A percentile compares a stretch with the other conserved stretches of the same genome.
phyloP scores from a whole-genome alignment of 2,888 invertebrate genomes.

The Bhutanitis thaidina region DNA sequence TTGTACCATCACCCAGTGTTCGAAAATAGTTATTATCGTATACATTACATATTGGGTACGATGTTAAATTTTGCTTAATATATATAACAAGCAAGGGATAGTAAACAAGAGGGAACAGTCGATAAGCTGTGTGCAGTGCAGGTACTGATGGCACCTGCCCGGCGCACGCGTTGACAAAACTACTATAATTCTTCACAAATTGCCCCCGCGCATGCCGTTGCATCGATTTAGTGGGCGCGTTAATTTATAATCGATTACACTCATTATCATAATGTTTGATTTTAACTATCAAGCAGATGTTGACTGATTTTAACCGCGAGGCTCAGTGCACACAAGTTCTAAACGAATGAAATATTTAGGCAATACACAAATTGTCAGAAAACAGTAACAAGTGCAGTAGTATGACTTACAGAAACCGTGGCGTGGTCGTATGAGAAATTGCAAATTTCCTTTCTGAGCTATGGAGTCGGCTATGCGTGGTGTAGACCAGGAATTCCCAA shows the following conservation, averaged over 20 bases:
- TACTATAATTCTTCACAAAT: conserved; percentile 44
- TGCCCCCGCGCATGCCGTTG: conserved; percentile 26
- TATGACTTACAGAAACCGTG: no score
- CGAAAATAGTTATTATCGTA: neutral
- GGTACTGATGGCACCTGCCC: conserved; percentile 23
- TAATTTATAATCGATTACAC: conserved; percentile 31
- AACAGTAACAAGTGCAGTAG: no score
- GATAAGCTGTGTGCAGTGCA: neutral
- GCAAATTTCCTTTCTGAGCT: no score
- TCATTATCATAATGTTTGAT: conserved; percentile 22
- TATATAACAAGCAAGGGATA: neutral
- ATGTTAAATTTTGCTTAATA: neutral
- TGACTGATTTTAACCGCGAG: neutral
- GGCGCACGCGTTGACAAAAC: conserved; percentile 39
- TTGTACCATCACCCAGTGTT: neutral
- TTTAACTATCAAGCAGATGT: neutral
- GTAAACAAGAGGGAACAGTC: neutral
- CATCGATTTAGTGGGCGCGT: conserved; percentile 26
- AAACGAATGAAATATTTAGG: no score
- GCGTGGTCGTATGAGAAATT: no score
- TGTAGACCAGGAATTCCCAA: no score
- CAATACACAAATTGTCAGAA: no score
- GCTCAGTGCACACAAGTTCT: no score
- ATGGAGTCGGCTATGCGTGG: no score
- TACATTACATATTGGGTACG: neutral